Conservation (phyloP, 35 echinoderm and acorn worm genomes). For the Heliocidaris tuberculata region DNA sequence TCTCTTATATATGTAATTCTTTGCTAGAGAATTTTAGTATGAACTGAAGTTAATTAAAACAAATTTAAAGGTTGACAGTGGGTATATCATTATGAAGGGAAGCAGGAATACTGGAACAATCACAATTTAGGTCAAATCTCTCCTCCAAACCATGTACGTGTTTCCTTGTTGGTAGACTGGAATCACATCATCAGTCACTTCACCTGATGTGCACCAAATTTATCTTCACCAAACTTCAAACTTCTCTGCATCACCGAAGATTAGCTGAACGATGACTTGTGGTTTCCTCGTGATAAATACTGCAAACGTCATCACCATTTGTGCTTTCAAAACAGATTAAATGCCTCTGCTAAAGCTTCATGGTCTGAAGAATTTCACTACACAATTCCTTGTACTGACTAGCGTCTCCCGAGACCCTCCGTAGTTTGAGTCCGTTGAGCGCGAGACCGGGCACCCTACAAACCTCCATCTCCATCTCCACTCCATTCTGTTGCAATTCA, state of each 20-base stretch:
- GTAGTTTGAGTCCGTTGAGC: slow-evolving; percentile 88
- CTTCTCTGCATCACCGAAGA: background rate
- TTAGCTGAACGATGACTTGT: background rate
- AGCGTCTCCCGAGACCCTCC: slow-evolving; percentile 87
- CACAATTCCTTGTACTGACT: slow-evolving; percentile 90
- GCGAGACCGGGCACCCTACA: slow-evolving; percentile 86
- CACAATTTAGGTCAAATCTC: too few relatives aligned
- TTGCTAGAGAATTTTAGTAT: too few relatives aligned
- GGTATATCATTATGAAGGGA: too few relatives aligned
- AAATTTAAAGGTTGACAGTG: too few relatives aligned
- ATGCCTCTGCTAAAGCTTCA: slow-evolving; percentile 81
- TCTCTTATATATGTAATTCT: too few relatives aligned
- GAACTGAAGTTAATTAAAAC: too few relatives aligned
- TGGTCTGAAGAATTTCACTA: slow-evolving; percentile 81
- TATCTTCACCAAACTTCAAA: background rate
- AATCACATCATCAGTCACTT: too few relatives aligned
- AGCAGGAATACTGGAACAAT: too few relatives aligned
- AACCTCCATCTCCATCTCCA: slow-evolving; percentile 92
- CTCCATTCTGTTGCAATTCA: slow-evolving; percentile 77
- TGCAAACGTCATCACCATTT: background rate
- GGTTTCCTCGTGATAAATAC: background rate
- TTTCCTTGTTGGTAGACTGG: too few relatives aligned
- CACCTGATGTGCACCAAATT: too few relatives aligned
- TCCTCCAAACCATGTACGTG: too few relatives aligned
- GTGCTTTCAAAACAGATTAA: background rate